These are phyloP conservation scores for Siniperca undulata DNA, from an alignment of 2,797 vertebrate species.

Conservation along the genomic window DNA sequence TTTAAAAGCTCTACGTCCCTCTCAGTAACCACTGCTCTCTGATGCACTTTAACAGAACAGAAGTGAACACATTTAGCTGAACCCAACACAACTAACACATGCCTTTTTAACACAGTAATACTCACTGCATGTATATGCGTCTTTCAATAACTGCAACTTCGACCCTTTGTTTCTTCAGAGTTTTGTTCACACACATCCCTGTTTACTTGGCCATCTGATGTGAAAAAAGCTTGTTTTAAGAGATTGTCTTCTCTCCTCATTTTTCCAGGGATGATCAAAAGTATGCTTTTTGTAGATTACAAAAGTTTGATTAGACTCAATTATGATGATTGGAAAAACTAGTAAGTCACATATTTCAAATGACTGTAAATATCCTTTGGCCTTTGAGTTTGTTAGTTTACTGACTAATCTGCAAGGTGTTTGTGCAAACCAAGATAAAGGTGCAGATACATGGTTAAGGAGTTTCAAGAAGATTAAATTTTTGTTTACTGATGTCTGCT, in stretches of 20 bases:
- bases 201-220: not conserved
- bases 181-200: not conserved
- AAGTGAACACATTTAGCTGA: slow-evolving; percentile 5
- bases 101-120: not conserved
- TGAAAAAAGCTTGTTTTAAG: too few relatives aligned
- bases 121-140: not conserved
- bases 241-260: too few relatives aligned
- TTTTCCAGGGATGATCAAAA: too few relatives aligned
- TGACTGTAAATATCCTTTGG: too few relatives aligned
- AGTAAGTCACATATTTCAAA: too few relatives aligned
- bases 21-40: not conserved
- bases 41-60: not conserved
- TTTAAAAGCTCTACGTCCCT: not conserved
- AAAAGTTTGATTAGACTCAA: not conserved
- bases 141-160: not conserved
- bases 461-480: too few relatives aligned
- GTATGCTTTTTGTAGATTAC: not conserved
- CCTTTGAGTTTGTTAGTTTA: too few relatives aligned
- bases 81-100: not conserved
- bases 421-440: too few relatives aligned
- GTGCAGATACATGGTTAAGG: too few relatives aligned
- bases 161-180: not conserved
- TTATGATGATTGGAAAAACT: not conserved
- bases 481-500: slow-evolving; percentile 18
- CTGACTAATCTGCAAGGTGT: too few relatives aligned